Conservation (phyloP, 2,113 vertebrate genomes). For the Symphodus melops region DNA sequence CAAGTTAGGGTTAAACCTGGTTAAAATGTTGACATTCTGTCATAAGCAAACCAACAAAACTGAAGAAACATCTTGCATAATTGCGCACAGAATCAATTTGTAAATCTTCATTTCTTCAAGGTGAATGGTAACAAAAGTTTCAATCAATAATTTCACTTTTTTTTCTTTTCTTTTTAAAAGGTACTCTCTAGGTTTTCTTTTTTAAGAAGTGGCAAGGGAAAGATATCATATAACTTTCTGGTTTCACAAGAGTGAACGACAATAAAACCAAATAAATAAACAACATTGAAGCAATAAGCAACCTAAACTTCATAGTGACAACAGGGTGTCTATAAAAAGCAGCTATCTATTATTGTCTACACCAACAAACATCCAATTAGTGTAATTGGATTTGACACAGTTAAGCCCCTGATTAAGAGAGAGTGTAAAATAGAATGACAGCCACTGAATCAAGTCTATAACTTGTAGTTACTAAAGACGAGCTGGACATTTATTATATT, state of each 20-base stretch:
- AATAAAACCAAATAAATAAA: neutral
- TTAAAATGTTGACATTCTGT: neutral
- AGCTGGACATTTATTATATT: neutral
- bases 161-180: too few species aligned
- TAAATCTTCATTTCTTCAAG: too few species aligned
- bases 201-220: too few species aligned
- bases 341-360: slow-evolving; percentile 60
- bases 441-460: slow-evolving; percentile 33
- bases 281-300: neutral
- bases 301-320: slow-evolving; percentile 22
- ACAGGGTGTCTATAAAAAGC: slow-evolving; percentile 49
- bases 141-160: too few species aligned
- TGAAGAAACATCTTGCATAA: too few species aligned
- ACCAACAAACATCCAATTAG: slow-evolving; percentile 74
- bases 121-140: too few species aligned
- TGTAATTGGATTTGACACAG: slow-evolving; percentile 73
- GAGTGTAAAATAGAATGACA: slow-evolving; percentile 72
- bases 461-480: slow-evolving; percentile 26
- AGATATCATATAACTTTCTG: too few species aligned
- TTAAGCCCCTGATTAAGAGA: slow-evolving; percentile 75
- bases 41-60: slow-evolving; percentile 2
- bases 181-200: too few species aligned
- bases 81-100: too few species aligned
- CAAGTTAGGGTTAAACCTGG: neutral
- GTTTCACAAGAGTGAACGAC: neutral